A percentile compares a stretch with the other conserved stretches of the same genome.
Conservation (phyloP, 2,888 invertebrate genomes). For the Monochamus alternatus region DNA sequence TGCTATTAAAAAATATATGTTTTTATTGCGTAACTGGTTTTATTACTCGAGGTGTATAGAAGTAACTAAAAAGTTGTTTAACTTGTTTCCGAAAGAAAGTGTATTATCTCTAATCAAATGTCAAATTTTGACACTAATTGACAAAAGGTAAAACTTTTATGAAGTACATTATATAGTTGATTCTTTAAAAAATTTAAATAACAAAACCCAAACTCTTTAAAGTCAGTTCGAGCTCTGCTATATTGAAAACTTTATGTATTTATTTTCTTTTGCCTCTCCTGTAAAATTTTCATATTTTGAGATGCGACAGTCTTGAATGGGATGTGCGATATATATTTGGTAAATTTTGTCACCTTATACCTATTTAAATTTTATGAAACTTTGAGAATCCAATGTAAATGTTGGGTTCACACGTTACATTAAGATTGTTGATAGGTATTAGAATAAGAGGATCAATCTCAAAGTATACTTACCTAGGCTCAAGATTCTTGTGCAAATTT, state of each 20-base stretch:
- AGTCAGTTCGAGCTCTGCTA: neutral
- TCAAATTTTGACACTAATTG: neutral
- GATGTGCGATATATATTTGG: slow-evolving; percentile 1
- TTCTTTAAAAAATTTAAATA: neutral
- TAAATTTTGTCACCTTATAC: no score
- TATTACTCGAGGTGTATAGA: neutral
- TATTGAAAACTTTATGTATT: neutral
- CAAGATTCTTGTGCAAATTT: no score
- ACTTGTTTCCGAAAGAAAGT: neutral
- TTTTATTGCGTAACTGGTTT: neutral
- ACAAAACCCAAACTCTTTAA: neutral
- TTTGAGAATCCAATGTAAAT: no score
- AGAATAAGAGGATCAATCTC: no score
- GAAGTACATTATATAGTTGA: neutral
- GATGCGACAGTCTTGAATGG: slow-evolving; percentile 7
- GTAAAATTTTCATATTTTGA: neutral
- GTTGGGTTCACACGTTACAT: no score
- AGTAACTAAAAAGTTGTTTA: neutral
- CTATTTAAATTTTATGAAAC: no score
- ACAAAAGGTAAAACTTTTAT: neutral
- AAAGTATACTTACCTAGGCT: no score
- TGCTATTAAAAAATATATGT: neutral
- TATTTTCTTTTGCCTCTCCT: neutral
- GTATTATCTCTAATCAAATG: slow-evolving; percentile 1
- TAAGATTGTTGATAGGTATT: no score